Conservation (phyloP, 2,888 invertebrate genomes). For the Dioctria linearis region DNA sequence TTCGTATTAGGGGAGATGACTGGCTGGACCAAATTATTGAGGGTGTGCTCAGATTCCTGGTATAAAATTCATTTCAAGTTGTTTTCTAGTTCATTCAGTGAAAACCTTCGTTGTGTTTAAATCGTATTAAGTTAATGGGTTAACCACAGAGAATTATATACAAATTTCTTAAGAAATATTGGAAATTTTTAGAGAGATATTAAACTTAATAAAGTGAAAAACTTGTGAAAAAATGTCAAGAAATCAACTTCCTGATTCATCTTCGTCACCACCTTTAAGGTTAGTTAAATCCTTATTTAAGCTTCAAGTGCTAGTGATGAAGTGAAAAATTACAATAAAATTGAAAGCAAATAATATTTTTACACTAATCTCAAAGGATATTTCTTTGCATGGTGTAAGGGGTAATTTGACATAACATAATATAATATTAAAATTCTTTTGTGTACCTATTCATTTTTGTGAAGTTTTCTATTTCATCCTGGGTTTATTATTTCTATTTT, state of each 20-base stretch:
- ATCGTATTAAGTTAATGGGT: background rate
- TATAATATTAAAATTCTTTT: too few relatives aligned
- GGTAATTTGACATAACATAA: too few relatives aligned
- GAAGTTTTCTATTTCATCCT: too few relatives aligned
- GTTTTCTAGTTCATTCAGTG: background rate
- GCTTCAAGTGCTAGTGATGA: slow-evolving; percentile 11
- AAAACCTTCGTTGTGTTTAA: background rate
- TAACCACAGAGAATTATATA: background rate
- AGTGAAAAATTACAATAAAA: background rate
- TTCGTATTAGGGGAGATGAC: background rate
- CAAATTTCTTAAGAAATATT: too few relatives aligned
- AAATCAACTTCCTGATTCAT: slow-evolving; percentile 79
- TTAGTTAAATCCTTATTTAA: slow-evolving; percentile 19
- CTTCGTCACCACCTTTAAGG: slow-evolving; percentile 76
- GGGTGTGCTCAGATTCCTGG: background rate
- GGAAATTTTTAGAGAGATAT: background rate
- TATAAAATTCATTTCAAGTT: slow-evolving; percentile 26
- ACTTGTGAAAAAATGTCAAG: slow-evolving; percentile 68
- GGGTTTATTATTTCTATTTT: too few relatives aligned
- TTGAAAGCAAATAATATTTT: background rate
- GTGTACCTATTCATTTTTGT: too few relatives aligned
- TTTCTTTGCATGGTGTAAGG: too few relatives aligned
- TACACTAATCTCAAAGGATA: too few relatives aligned
- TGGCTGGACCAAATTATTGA: slow-evolving; percentile 32
- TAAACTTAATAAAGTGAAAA: background rate